These are phyloP conservation scores for Arion vulgaris DNA, from an alignment of 1,140 invertebrate genomes.

Conservation along the genomic window DNA sequence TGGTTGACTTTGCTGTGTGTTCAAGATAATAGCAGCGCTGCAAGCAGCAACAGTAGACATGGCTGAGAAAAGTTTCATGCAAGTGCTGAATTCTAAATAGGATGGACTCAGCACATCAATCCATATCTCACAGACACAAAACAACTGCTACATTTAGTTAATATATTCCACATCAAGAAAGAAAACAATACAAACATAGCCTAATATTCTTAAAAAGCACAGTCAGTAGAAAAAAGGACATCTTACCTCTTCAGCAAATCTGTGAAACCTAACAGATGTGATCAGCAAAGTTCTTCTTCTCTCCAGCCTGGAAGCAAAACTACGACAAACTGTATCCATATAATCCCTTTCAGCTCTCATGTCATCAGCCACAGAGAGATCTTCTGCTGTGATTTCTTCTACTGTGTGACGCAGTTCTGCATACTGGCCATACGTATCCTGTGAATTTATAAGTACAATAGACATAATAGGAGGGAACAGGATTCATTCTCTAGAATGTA, in stretches of 20 bases:
- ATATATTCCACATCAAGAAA: background rate
- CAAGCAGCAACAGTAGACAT: no score
- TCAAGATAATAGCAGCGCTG: no score
- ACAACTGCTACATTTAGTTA: no score
- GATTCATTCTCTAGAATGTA: no score
- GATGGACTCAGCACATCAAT: no score
- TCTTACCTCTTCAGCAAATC: slow-evolving; percentile 81
- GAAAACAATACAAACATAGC: background rate
- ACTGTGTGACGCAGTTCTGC: slow-evolving; percentile 82
- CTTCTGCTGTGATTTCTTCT: slow-evolving; percentile 74
- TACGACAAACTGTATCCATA: slow-evolving; percentile 86
- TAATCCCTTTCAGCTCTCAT: slow-evolving; percentile 71
- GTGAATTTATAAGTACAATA: no score
- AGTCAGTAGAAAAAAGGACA: background rate
- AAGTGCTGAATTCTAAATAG: no score
- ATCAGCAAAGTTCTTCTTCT: slow-evolving; percentile 83
- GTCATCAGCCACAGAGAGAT: slow-evolving; percentile 75
- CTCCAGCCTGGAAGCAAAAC: slow-evolving; percentile 84
- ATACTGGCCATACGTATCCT: slow-evolving; percentile 76
- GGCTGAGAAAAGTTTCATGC: no score
- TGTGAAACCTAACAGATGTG: slow-evolving; percentile 83
- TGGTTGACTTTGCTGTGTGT: no score
- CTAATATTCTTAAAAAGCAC: background rate
- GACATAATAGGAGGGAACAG: no score
- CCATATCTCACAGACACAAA: no score